Conservation (phyloP, 2,113 vertebrate genomes). For the Cryptotis parvus region DNA sequence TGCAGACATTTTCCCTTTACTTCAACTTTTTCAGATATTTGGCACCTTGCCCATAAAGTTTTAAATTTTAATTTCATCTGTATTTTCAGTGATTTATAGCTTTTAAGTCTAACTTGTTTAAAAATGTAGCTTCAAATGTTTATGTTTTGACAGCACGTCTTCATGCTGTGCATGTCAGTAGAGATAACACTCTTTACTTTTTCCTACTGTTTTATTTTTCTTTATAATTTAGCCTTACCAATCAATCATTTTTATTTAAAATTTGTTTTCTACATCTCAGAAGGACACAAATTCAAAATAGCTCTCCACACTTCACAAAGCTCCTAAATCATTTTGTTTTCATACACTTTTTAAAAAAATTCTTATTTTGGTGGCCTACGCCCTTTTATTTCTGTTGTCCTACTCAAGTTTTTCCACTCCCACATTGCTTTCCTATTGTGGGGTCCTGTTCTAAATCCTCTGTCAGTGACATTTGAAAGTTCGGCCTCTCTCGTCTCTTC, state of each 20-base stretch:
- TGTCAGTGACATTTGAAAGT: neutral
- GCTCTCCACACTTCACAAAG: neutral
- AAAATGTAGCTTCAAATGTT: slow-evolving; percentile 1
- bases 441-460: neutral
- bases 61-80: neutral
- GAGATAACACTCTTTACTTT: neutral
- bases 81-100: neutral
- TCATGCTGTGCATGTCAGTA: neutral
- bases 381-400: neutral
- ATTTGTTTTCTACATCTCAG: neutral
- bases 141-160: neutral
- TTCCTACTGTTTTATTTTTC: neutral
- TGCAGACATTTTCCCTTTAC: neutral
- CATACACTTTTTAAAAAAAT: neutral
- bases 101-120: slow-evolving; percentile 17
- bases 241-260: neutral
- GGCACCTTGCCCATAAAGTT: neutral
- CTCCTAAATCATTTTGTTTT: neutral
- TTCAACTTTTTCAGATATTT: neutral
- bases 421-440: neutral
- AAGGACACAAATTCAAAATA: neutral
- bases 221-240: neutral
- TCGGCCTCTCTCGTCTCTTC: neutral
- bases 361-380: neutral
- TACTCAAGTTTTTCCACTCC: neutral